Conservation (phyloP, 2,113 vertebrate species). For the Paedocypris sp. region DNA sequence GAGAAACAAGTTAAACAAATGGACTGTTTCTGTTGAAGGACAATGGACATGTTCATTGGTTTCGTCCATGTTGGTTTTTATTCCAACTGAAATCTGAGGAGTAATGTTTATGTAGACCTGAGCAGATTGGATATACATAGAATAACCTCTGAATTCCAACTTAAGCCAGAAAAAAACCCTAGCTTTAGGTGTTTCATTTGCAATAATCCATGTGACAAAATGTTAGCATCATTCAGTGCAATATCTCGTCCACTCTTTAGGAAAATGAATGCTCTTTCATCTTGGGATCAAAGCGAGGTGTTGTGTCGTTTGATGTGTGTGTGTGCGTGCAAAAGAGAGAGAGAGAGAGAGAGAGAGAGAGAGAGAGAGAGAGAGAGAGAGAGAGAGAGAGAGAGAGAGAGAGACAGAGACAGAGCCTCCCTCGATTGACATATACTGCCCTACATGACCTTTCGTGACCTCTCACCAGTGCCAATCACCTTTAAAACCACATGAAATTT, state of each 20-base stretch:
- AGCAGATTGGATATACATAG: too few relatives aligned
- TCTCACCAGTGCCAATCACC: background rate
- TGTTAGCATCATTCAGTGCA: slow-evolving; percentile 4
- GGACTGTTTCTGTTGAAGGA: too few relatives aligned
- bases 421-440: slow-evolving; percentile 23
- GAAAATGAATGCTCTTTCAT: slow-evolving; percentile 34
- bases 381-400: slow-evolving; percentile 11
- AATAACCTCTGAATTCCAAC: too few relatives aligned
- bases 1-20: too few relatives aligned
- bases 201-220: slow-evolving; percentile 10
- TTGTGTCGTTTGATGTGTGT: slow-evolving; percentile 19
- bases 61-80: too few relatives aligned
- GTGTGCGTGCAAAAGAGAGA: background rate
- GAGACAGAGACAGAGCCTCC: slow-evolving; percentile 10
- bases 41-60: too few relatives aligned
- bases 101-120: too few relatives aligned
- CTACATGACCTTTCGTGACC: background rate
- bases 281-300: slow-evolving; percentile 29
- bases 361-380: background rate
- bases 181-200: background rate
- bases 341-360: background rate
- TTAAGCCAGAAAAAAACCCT: too few relatives aligned
- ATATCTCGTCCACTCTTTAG: slow-evolving; percentile 24
- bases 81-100: too few relatives aligned
- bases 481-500: slow-evolving; percentile 2